Percentiles rank a stretch among this genome's conserved stretches.
Evolutionary conservation across 2,888 invertebrate species (phyloP).

Genomic region (Philereme transversata): DNA sequence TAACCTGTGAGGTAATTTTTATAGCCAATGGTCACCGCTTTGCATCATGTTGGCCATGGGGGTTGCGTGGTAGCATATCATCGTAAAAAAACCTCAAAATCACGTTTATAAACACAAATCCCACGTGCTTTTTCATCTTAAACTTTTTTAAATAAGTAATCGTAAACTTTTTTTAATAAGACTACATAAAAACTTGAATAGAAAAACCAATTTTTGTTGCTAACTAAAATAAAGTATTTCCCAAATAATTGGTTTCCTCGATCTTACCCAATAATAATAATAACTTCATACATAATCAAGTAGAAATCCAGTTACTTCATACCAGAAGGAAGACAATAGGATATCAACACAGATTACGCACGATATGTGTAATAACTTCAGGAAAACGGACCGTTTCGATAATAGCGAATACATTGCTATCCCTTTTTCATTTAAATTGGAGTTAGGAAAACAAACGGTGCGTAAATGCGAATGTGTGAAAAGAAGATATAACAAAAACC

Average conservation of each 20-base stretch:
- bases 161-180: too few species aligned
- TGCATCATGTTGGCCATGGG: too few species aligned
- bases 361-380: constrained; percentile 12
- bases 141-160: too few species aligned
- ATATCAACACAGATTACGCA: constrained; percentile 1
- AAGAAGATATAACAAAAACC: too few species aligned
- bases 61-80: too few species aligned
- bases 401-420: constrained; percentile 41
- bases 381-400: constrained; percentile 35
- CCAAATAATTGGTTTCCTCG: background rate
- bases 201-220: too few species aligned
- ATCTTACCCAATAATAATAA: background rate
- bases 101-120: too few species aligned
- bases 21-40: too few species aligned
- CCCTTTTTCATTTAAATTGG: constrained; percentile 32
- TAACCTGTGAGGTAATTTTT: too few species aligned
- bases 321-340: background rate
- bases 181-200: too few species aligned
- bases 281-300: background rate
- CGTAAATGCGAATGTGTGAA: background rate
- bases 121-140: too few species aligned
- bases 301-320: background rate
- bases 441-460: background rate
- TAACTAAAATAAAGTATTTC: background rate
- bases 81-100: too few species aligned